Percentiles rank a stretch among this genome's conserved stretches.
These are phyloP conservation scores for Antrozous pallidus DNA, from an alignment of 2,797 vertebrate genomes.

Conservation along the genomic window DNA sequence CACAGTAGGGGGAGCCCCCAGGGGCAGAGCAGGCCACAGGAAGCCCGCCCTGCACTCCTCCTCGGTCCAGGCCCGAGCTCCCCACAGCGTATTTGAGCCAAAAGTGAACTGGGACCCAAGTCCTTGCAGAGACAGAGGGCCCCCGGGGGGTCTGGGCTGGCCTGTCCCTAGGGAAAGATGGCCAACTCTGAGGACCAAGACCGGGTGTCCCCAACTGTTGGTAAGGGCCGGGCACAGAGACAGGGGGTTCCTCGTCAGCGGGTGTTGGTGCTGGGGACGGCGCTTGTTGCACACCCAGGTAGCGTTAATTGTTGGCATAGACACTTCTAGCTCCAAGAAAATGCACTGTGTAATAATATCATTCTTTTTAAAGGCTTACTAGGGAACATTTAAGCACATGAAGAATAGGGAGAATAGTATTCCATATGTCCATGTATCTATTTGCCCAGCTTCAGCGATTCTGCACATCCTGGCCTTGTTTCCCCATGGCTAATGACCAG, in stretches of 20 bases:
- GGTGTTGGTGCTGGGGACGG: background rate
- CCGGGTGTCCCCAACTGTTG: background rate
- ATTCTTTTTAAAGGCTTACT: background rate
- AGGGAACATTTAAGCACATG: background rate
- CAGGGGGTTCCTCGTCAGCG: background rate
- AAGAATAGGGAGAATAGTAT: background rate
- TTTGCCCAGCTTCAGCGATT: background rate
- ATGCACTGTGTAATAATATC: background rate
- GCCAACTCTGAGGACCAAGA: background rate
- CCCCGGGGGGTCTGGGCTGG: background rate
- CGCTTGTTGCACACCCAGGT: fast-evolving
- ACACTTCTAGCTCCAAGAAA: background rate
- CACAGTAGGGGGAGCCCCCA: too few relatives aligned
- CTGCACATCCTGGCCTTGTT: background rate
- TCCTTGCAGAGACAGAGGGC: background rate
- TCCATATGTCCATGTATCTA: background rate
- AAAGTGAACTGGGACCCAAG: fast-evolving
- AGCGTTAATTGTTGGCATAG: background rate
- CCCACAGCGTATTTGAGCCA: background rate
- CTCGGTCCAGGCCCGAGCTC: background rate
- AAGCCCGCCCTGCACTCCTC: background rate
- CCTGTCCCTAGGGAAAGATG: background rate
- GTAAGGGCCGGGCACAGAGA: background rate
- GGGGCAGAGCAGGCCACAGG: fast-evolving
- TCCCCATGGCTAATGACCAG: background rate